A percentile compares a stretch with the other conserved stretches of the same genome.
These are phyloP conservation scores for Himalopsyche phryganea DNA, from an alignment of 1,140 invertebrate species.

Conservation along the genomic window DNA sequence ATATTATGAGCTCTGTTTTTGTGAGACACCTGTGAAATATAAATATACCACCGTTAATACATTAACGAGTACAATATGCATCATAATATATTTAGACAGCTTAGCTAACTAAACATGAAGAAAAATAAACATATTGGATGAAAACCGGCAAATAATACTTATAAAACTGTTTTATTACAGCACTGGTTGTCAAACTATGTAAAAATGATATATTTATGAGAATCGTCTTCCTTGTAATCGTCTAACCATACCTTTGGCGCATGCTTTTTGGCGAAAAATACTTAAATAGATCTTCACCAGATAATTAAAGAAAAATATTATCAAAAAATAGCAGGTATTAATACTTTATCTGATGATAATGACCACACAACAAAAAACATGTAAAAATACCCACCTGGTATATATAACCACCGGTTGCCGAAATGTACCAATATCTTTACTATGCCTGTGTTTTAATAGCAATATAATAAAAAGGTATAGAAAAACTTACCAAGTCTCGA, in stretches of 20 bases:
- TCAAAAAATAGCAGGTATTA: too few species aligned
- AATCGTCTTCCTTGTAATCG: too few species aligned
- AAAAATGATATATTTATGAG: background rate
- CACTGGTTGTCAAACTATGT: background rate
- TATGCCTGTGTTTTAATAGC: background rate
- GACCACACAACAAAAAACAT: too few species aligned
- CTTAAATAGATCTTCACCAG: too few species aligned
- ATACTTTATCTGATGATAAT: too few species aligned
- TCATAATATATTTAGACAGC: background rate
- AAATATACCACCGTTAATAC: conserved; percentile 4
- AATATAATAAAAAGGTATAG: background rate
- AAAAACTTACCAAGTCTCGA: conserved; percentile 51
- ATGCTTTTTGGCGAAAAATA: too few species aligned
- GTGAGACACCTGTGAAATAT: conserved; percentile 19
- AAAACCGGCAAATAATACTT: background rate
- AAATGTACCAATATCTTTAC: background rate
- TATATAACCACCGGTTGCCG: background rate
- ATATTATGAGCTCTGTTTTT: conserved; percentile 29
- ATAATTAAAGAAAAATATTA: too few species aligned
- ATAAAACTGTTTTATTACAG: background rate
- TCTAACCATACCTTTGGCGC: too few species aligned
- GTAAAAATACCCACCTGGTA: too few species aligned
- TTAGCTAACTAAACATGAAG: background rate
- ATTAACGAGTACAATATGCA: background rate
- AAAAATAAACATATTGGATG: background rate